A percentile compares a stretch with the other conserved stretches of the same genome.
Conservation (phyloP, 2,888 invertebrate genomes). For the Hemistola chrysoprasaria region DNA sequence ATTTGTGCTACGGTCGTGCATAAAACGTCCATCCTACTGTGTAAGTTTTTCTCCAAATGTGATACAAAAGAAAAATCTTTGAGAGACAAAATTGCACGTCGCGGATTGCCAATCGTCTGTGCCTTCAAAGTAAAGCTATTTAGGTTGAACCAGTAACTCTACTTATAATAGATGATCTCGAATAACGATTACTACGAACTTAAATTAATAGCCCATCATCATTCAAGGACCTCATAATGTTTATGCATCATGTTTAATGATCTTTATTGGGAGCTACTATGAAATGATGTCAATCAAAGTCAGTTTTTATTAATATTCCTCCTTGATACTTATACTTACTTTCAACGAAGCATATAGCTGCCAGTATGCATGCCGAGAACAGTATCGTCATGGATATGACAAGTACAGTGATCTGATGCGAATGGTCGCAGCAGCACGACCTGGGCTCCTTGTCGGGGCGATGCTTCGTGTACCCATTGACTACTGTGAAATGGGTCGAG, state of each 20-base stretch:
- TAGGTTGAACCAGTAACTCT: too few species aligned
- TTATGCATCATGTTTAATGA: conserved; percentile 6
- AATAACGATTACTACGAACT: conserved; percentile 15
- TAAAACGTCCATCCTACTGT: too few species aligned
- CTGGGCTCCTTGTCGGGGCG: conserved; percentile 83
- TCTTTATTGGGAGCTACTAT: background rate
- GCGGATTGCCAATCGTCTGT: too few species aligned
- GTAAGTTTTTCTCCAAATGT: too few species aligned
- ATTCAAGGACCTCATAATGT: background rate
- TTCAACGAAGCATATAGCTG: conserved; percentile 92
- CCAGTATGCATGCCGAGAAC: conserved; percentile 90
- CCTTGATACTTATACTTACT: conserved; percentile 86
- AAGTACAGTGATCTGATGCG: conserved; percentile 90
- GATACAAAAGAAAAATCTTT: too few species aligned
- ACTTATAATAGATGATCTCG: conserved; percentile 1
- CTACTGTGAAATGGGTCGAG: conserved; percentile 93
- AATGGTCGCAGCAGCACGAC: conserved; percentile 87
- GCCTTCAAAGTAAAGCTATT: too few species aligned
- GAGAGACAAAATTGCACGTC: too few species aligned
- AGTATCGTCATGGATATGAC: conserved; percentile 92
- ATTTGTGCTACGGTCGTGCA: too few species aligned
- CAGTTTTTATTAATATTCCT: conserved; percentile 1
- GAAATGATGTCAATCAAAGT: conserved; percentile 11
- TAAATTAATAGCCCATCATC: conserved; percentile 3
- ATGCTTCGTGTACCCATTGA: conserved; percentile 88